phyloP scores from a whole-genome alignment of 2,113 vertebrate species.

The Regulus satrapa region DNA sequence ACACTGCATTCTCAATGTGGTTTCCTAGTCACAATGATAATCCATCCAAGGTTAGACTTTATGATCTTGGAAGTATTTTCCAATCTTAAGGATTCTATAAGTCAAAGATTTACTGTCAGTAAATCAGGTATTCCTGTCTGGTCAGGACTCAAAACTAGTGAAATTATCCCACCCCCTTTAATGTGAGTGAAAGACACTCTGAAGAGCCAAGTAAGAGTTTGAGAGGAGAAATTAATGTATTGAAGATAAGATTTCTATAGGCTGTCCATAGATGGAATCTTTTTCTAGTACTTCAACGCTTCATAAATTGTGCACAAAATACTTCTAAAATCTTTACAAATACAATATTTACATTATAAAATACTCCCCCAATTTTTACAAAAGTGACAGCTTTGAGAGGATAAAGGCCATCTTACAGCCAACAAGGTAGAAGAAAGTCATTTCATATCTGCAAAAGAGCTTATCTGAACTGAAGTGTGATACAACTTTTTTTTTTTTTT shows the following conservation, averaged over 20 bases:
- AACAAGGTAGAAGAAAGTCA: neutral
- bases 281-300: neutral
- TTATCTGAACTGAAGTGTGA: neutral
- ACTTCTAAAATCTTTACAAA: neutral
- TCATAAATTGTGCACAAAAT: neutral
- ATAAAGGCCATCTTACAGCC: neutral
- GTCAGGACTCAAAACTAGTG: neutral
- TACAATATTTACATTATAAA: neutral
- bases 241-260: neutral
- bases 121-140: neutral
- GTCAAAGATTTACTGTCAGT: neutral
- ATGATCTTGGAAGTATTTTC: neutral
- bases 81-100: neutral
- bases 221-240: neutral
- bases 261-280: neutral
- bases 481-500: neutral
- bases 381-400: neutral
- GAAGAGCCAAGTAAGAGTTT: neutral
- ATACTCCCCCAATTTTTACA: neutral
- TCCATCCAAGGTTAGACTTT: neutral
- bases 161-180: neutral
- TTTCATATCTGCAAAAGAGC: neutral
- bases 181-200: neutral
- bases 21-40: neutral
- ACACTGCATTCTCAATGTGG: rapidly evolving